Percentiles rank a stretch among this genome's conserved stretches.
phyloP scores from a whole-genome alignment of 1,140 invertebrate species.

The Melipona quadrifasciata region DNA sequence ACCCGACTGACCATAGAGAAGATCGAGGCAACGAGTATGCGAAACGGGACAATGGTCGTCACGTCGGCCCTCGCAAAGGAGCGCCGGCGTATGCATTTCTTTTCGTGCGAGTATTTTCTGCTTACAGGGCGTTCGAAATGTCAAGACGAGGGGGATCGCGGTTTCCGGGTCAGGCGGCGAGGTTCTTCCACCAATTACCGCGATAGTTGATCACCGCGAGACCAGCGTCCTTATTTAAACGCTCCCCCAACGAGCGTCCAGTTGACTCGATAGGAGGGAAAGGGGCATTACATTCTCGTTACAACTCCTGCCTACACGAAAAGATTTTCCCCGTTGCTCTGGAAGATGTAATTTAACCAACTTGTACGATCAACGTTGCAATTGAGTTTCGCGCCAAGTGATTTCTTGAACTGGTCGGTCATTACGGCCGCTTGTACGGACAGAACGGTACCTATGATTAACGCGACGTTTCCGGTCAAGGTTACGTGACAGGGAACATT shows the following conservation, averaged over 20 bases:
- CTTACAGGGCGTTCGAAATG: constrained; percentile 33
- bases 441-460: constrained; percentile 21
- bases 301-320: background rate
- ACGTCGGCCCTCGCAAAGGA: constrained; percentile 14
- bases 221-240: constrained; percentile 11
- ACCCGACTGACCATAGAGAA: constrained; percentile 46
- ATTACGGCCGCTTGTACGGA: constrained; percentile 21
- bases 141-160: constrained; percentile 7
- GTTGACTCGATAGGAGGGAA: background rate
- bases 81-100: constrained; percentile 7
- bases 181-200: constrained; percentile 27
- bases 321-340: background rate
- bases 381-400: background rate
- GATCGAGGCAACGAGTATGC: background rate
- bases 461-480: constrained; percentile 25
- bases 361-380: no score
- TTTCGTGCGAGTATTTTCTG: constrained; percentile 7
- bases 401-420: constrained; percentile 12
- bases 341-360: background rate
- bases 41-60: constrained; percentile 50
- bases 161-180: background rate
- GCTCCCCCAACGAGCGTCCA: background rate
- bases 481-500: constrained; percentile 22
- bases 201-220: background rate
- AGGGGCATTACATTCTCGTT: constrained; percentile 22